Percentiles rank a stretch among this genome's conserved stretches.
Conservation (phyloP, 2,888 invertebrate species). For the Spilosoma lubricipeda region DNA sequence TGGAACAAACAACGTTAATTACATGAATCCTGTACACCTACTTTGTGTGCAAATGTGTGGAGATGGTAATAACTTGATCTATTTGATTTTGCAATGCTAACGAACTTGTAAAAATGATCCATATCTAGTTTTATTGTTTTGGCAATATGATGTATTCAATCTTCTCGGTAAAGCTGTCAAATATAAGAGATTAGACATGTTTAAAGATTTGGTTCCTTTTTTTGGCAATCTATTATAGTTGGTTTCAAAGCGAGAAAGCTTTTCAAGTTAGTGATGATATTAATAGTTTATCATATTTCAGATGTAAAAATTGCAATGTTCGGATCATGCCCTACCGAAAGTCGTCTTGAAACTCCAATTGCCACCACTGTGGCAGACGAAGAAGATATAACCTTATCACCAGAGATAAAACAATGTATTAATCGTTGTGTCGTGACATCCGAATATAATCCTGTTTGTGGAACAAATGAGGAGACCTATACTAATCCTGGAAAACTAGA, state of each 20-base stretch:
- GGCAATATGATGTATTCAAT: background rate
- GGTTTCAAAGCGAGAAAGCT: background rate
- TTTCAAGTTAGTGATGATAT: background rate
- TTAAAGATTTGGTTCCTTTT: background rate
- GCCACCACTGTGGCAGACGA: background rate
- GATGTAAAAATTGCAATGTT: slow-evolving; percentile 17
- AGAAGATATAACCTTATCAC: slow-evolving; percentile 15
- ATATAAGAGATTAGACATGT: background rate
- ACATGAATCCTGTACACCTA: slow-evolving; percentile 69
- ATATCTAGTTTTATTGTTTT: background rate
- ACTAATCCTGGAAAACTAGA: slow-evolving; percentile 64
- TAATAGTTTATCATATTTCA: slow-evolving; percentile 16
- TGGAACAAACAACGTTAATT: slow-evolving; percentile 71
- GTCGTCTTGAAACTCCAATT: background rate
- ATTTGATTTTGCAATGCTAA: background rate
- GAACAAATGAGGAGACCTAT: slow-evolving; percentile 71
- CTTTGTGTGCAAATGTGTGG: slow-evolving; percentile 75
- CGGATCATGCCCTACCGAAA: slow-evolving; percentile 22
- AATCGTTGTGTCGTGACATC: slow-evolving; percentile 64
- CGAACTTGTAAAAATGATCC: background rate
- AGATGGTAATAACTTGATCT: slow-evolving; percentile 53
- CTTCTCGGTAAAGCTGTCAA: background rate
- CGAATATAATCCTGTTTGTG: slow-evolving; percentile 80
- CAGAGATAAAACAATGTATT: slow-evolving; percentile 46
- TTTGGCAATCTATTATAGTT: background rate